Evolutionary conservation across 2,888 invertebrate species (phyloP), one percentile per base, ranked within the genome.

Genomic region (Plusia festucae): DNA sequence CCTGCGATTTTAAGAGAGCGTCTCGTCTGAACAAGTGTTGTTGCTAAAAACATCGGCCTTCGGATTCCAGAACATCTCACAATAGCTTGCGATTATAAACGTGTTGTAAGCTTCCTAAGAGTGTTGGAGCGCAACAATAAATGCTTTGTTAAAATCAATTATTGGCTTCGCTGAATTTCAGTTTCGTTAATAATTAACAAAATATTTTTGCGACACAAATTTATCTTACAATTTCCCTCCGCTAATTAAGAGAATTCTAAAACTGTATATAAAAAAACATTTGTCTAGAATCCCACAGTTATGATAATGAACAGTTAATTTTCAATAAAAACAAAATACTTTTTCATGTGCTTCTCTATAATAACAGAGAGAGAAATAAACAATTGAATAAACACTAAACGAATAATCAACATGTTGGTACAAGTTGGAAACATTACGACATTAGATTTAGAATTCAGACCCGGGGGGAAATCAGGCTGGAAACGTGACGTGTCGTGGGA

Each of bases 1-100:
- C 81, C 55, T 78, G 79, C 82, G 76, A 82, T 81, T 86, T 85
- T 78, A 77, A 79, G 85, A 84, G 86, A 87, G 84, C 84, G 83
- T 82, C 76, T 76, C 61, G 73, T 72, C 65, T 60, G 60, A 13
- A 53, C 61, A 49, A 54, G 68, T 65, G 65, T 54, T 70, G 60
- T 73, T 83, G 69, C 73, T 63, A 58, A 71, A 40, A 52, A 44
- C 62, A 24, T 44, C 61, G 61, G 65, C 84, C 84, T 82, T 70
- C 67, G 56, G 56, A 83, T 83, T 65, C 78, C 78, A 70, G 69
- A 72, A 73, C 71, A 79, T 79, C 78, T 79, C 69, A 81, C 78
- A 81, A 81, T 57, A 54, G 61, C 49, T 58, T 51, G 46, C 44
- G 54, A 59, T 68, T 73, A 73, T 68, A 65, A 67, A 62, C 57